These are phyloP conservation scores for Pelecanoides urinatrix DNA, from an alignment of 2,113 vertebrate species.

Conservation along the genomic window DNA sequence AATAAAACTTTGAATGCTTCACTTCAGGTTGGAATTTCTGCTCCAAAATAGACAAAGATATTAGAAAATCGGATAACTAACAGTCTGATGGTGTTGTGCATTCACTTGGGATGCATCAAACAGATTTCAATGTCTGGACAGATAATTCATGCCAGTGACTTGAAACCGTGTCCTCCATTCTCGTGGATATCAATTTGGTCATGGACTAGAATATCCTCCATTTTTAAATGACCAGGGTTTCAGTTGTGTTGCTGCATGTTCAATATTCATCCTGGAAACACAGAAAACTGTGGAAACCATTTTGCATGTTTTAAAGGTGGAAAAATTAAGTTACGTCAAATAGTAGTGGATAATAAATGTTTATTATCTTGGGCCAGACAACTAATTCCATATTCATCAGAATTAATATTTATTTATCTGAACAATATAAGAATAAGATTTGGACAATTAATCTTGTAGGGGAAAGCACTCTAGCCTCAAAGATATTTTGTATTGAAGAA, in stretches of 20 bases:
- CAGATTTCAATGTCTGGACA: neutral
- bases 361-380: neutral
- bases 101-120: neutral
- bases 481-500: neutral
- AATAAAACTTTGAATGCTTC: neutral
- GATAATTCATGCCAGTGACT: neutral
- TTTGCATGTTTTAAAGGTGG: neutral
- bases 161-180: neutral
- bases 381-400: neutral
- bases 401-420: neutral
- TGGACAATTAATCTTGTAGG: neutral
- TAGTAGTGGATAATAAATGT: neutral
- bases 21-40: neutral
- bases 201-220: neutral
- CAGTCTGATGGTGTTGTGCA: neutral
- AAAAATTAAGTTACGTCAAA: neutral
- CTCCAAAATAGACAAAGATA: neutral
- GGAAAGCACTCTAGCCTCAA: neutral
- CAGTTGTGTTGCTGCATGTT: neutral
- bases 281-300: fast-evolving
- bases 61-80: neutral
- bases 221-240: neutral
- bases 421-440: neutral
- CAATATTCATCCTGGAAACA: neutral
- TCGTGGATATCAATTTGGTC: neutral